Evolutionary conservation across 2,113 vertebrate species (phyloP), one percentile per base, ranked within the genome.

Genomic region (Puffinus mauretanicus): DNA sequence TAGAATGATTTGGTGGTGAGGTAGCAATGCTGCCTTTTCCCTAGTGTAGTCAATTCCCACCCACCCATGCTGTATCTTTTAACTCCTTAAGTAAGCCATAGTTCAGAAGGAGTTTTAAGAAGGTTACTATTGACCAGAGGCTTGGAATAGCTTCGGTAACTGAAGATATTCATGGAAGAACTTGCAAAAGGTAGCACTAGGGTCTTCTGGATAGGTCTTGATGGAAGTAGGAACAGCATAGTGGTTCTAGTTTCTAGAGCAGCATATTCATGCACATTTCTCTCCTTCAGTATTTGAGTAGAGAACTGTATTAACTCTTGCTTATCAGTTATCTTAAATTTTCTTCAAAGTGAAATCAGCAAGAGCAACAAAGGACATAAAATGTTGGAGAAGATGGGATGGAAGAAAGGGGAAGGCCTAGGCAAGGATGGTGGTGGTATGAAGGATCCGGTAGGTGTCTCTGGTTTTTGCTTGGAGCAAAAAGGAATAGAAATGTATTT

Each of bases 311-410:
- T 57, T 58, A 58, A 86, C n/a, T 87, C 67, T 69, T 88, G 8
- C 46, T 91, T 93, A 71, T 42, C 42, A 67, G 2, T 71, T 94
- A 11, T 67, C 66, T 72, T 94, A 75, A 69, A 93, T 64, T 97
- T 94, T 96, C 15, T 94, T 93, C 79, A 58, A 95, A 99, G 99
- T 97, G 99, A 99, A 98, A 99, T 99, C 95, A 98, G 98, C 84
- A 98, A 99, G 93, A 98, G 95, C 93, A 99, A 99, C 96, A 99
- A 99, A 98, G 99, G 99, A 76, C 98, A 98, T 79, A 99, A 99
- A 97, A 99, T 99, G 99, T 62, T 99, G 98, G 99, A 99, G 96
- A 99, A 99, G 95, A 99, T 99, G 99, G 99, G 99, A 76, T 99
- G 99, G 99, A 99, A 99, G 83, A 99, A 98, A 89, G 99, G 99